phyloP scores from a whole-genome alignment of 2,888 invertebrate species.

The Acheta domesticus region DNA sequence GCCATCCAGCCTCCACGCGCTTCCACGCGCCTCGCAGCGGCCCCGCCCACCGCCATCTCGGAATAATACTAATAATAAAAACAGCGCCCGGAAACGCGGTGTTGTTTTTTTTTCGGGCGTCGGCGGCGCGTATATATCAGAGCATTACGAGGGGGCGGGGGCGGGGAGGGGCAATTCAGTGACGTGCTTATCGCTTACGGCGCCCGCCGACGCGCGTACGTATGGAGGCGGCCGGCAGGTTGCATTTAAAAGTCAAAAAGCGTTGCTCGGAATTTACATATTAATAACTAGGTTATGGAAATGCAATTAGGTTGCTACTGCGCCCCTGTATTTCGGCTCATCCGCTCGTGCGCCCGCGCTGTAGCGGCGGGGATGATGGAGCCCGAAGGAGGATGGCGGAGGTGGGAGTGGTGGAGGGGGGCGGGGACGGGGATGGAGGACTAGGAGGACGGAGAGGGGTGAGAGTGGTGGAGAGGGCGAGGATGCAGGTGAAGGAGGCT shows the following conservation, averaged over 20 bases:
- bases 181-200: neutral
- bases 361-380: neutral
- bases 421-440: no score
- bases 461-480: no score
- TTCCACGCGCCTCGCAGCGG: no score
- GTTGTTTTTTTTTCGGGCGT: neutral
- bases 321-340: neutral
- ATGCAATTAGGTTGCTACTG: constrained; percentile 46
- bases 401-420: no score
- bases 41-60: no score
- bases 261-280: constrained; percentile 47
- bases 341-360: neutral
- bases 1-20: no score
- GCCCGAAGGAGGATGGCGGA: neutral
- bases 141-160: neutral
- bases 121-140: no score
- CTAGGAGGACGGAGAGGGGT: no score
- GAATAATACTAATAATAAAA: no score
- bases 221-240: neutral
- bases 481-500: no score
- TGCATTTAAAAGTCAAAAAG: constrained; percentile 47
- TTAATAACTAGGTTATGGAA: constrained; percentile 51
- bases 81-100: neutral
- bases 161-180: neutral
- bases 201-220: neutral